These are phyloP conservation scores for Himalopsyche kuldschensis DNA, from an alignment of 2,888 invertebrate species.

Conservation along the genomic window DNA sequence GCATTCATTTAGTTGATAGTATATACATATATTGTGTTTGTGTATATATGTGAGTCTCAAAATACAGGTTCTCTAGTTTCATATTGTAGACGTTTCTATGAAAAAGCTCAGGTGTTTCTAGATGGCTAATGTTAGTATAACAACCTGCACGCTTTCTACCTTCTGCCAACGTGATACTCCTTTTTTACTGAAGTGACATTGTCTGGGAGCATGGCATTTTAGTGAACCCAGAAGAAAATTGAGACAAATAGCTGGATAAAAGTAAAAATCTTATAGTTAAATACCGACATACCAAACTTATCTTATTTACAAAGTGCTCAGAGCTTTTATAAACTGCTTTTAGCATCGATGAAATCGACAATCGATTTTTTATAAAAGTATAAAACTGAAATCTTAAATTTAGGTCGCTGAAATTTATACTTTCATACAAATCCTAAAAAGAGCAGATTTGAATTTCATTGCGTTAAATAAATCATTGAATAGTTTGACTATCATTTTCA, in stretches of 20 bases:
- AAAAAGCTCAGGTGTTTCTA: slow-evolving; percentile 16
- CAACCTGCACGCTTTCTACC: slow-evolving; percentile 14
- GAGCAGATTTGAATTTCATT: too few relatives aligned
- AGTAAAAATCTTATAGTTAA: neutral
- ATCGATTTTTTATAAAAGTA: neutral
- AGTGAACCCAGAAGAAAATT: slow-evolving; percentile 1
- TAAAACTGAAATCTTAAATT: too few relatives aligned
- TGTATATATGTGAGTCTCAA: neutral
- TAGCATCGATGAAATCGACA: neutral
- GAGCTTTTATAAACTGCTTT: neutral
- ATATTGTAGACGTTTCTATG: neutral
- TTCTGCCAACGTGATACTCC: slow-evolving; percentile 14
- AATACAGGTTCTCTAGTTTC: neutral
- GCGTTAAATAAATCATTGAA: too few relatives aligned
- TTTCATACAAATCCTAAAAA: too few relatives aligned
- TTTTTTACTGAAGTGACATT: slow-evolving; percentile 8
- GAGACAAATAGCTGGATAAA: neutral
- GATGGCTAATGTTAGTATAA: slow-evolving; percentile 25
- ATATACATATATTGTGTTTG: too few relatives aligned
- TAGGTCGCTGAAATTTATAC: too few relatives aligned
- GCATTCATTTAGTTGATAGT: too few relatives aligned
- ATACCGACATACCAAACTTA: neutral
- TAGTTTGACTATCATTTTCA: too few relatives aligned
- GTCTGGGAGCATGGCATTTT: slow-evolving; percentile 10
- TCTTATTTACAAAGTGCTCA: neutral